Percentiles rank a stretch among this genome's conserved stretches.
Evolutionary conservation across 1,140 invertebrate species (phyloP).

Genomic region (Bilobella aurantiaca): DNA sequence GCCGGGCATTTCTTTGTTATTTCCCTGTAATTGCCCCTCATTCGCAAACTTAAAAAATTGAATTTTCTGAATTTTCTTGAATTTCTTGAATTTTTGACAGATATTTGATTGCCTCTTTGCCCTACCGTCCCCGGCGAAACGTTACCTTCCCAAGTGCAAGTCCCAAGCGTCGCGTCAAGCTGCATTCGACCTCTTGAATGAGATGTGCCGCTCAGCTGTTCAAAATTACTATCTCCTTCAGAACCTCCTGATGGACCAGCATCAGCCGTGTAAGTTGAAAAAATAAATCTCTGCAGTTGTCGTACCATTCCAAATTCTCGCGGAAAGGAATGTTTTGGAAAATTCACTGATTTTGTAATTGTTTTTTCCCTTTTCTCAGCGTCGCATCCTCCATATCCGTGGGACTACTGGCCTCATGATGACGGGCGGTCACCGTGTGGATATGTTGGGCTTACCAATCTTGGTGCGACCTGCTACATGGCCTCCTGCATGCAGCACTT

Average conservation of each 20-base stretch:
- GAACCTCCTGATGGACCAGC: conserved; percentile 68
- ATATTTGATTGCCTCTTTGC: conserved; percentile 82
- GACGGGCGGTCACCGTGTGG: conserved; percentile 85
- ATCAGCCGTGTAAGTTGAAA: conserved; percentile 68
- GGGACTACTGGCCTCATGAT: conserved; percentile 95
- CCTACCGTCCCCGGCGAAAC: conserved; percentile 67
- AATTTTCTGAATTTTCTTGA: too few species aligned
- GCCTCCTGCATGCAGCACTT: conserved; percentile 92
- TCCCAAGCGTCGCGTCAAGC: conserved; percentile 74
- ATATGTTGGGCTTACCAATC: conserved; percentile 84
- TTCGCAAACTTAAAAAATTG: too few species aligned
- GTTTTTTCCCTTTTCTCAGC: conserved; percentile 42
- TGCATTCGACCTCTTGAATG: conserved; percentile 79
- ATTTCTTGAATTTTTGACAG: conserved; percentile 42
- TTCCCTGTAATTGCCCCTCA: too few species aligned
- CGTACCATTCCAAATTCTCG: too few species aligned
- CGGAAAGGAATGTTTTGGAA: too few species aligned
- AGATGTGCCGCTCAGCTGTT: conserved; percentile 67
- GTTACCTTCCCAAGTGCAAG: conserved; percentile 85
- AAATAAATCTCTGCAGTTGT: too few species aligned
- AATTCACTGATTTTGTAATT: conserved; percentile 22
- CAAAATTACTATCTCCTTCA: conserved; percentile 79
- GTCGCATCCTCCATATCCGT: conserved; percentile 72
- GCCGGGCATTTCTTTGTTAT: too few species aligned
- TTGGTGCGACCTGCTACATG: conserved; percentile 94